Percentiles rank a stretch among this genome's conserved stretches.
Evolutionary conservation across 2,888 invertebrate species (phyloP).

Genomic region (Polia nebulosa): DNA sequence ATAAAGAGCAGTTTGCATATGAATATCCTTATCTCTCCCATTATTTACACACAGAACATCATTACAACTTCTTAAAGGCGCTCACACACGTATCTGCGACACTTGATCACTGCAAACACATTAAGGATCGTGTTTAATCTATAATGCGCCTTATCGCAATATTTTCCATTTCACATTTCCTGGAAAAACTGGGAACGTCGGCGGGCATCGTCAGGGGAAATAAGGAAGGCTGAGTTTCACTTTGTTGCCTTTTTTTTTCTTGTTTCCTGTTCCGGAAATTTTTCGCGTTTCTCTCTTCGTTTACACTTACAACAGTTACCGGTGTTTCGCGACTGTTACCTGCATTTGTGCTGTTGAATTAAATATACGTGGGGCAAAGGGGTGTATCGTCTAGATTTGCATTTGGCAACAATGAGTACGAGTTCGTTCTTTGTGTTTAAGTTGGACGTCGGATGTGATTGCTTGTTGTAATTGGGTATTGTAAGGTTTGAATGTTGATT

Average conservation of each 20-base stretch:
- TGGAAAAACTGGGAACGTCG: slow-evolving; percentile 84
- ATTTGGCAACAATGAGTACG: slow-evolving; percentile 87
- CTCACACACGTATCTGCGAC: slow-evolving; percentile 77
- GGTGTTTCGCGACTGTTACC: slow-evolving; percentile 87
- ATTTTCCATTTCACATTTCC: slow-evolving; percentile 91
- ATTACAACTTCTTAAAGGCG: slow-evolving; percentile 81
- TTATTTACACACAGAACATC: slow-evolving; percentile 78
- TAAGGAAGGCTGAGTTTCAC: slow-evolving; percentile 90
- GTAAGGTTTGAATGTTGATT: slow-evolving; percentile 26
- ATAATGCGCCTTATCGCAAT: slow-evolving; percentile 91
- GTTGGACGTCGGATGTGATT: slow-evolving; percentile 76
- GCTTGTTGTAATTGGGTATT: slow-evolving; percentile 54
- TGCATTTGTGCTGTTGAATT: slow-evolving; percentile 87
- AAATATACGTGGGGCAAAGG: slow-evolving; percentile 88
- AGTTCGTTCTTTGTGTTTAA: slow-evolving; percentile 69
- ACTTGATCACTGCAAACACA: slow-evolving; percentile 84
- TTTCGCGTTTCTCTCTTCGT: slow-evolving; percentile 88
- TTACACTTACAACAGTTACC: slow-evolving; percentile 90
- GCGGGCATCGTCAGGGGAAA: slow-evolving; percentile 89
- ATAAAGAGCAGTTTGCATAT: slow-evolving; percentile 77
- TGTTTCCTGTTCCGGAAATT: slow-evolving; percentile 78
- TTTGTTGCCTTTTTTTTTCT: slow-evolving; percentile 87
- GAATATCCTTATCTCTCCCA: slow-evolving; percentile 77
- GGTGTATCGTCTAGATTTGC: slow-evolving; percentile 89
- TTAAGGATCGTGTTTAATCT: slow-evolving; percentile 89